These are phyloP conservation scores for Lethocerus indicus DNA, from an alignment of 1,140 invertebrate species.

Conservation along the genomic window DNA sequence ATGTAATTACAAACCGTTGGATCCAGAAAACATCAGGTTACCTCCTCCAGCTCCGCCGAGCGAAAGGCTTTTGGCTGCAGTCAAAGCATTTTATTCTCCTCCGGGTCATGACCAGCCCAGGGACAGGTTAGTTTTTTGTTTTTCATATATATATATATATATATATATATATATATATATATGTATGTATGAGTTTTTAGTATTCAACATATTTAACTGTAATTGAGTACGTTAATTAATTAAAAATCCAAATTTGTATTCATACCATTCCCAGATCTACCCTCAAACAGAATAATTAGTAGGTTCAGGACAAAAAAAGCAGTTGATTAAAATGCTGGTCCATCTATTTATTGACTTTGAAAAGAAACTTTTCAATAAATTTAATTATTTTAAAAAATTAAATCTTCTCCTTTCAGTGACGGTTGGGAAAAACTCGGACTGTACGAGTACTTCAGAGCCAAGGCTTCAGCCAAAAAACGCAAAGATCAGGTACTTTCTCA, in stretches of 20 bases:
- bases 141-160: too few relatives aligned
- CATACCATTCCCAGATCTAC: too few relatives aligned
- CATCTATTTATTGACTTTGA: too few relatives aligned
- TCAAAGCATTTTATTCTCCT: constrained; percentile 88
- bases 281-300: too few relatives aligned
- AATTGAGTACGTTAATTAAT: not conserved
- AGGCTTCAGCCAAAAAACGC: constrained; percentile 72
- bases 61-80: constrained; percentile 75
- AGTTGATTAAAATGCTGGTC: too few relatives aligned
- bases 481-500: constrained; percentile 38
- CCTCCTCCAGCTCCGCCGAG: constrained; percentile 86
- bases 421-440: constrained; percentile 95
- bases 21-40: constrained; percentile 75
- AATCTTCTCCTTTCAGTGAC: constrained; percentile 45
- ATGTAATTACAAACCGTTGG: constrained; percentile 71
- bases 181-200: too few relatives aligned
- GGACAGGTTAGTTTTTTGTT: constrained; percentile 53
- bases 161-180: too few relatives aligned
- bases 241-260: too few relatives aligned
- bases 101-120: constrained; percentile 85
- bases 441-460: constrained; percentile 95
- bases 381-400: too few relatives aligned
- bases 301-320: too few relatives aligned
- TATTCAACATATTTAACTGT: too few relatives aligned
- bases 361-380: too few relatives aligned